Evolutionary conservation across 2,797 vertebrate genomes (phyloP), one percentile per base, ranked within the genome.

Genomic region (Numenius phaeopus): DNA sequence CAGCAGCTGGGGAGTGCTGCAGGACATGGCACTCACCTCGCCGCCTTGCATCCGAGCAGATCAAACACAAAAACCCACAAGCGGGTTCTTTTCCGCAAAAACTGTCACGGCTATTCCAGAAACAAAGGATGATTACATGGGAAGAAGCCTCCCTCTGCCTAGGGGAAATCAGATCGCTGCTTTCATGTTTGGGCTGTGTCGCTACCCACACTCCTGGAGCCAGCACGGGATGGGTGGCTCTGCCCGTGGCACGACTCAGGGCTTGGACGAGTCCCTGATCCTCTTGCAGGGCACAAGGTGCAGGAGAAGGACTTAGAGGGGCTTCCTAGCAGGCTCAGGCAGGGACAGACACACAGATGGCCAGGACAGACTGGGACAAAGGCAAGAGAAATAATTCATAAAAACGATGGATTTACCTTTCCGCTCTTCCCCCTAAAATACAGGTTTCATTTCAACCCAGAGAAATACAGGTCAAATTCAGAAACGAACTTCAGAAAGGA

Each of bases 11-110:
- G 44, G 47, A 65, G 29, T 0, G 0, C 30, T 34, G 70, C 69
- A 50, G 85, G 61, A 73, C 50, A 44, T 2, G 0, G 59, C 0
- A 4, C 52, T 73, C 83, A 39, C 18, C 75, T 50, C 9, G 1
- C n/a, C 15, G 5, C 7, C 0, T 46, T 7, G 8, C 9, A 4
- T 39, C 2, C 0, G n/a, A 65, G 69, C 37, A 22, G 21, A 71
- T 77, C 50, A 37, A 79, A 69, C 21, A 75, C 65, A 83, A 55
- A 62, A 79, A 18, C 27, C 10, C 59, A n/a, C 34, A 23, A 26
- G 30, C 0, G 0, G 4, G 8, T 40, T 55, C 65, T 19, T 32
- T 79, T 87, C 50, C 0, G 0, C 55, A 81, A 76, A 85, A 8
- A 23, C 40, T n/a, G 32, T 14, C 37, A 19, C 4, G 66, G 49